Base-by-base conservation (phyloP, 53 echinoderm and acorn worm genomes). In the Luidia sarsii region DNA sequence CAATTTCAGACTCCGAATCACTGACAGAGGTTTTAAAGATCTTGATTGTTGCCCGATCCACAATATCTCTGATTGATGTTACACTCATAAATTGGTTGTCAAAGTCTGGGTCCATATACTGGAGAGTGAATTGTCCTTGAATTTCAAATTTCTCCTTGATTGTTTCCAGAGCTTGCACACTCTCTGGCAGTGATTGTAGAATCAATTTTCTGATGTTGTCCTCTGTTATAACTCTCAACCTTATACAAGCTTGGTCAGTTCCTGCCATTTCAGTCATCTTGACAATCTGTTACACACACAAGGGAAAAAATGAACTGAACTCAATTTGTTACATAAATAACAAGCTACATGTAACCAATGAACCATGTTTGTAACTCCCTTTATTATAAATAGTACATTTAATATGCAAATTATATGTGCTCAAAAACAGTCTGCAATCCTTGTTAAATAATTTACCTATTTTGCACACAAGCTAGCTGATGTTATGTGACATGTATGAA, bases 61-160 rank as follows among this genome's bases (percentile, higher is more conserved):
- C 6, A 46, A 81, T 67, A 11, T 83, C 83, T 21, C 57, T 15
- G 20, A 32, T 46, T 23, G 46, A 46, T 22, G 54, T 37, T 32
- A 83, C 35, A 57, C 71, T 83, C 9, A 54, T 38, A 41, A 83
- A 83, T 35, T 53, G 33, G n/a, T 83, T n/a, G n/a, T n/a, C 39
- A 31, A 83, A 70, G 60, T 83, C 83, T 10, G 60, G 59, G 49
- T 83, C 83, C 38, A 71, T 48, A 46, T 57, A 70, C 14, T 70
- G 83, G 43, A 83, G 57, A 19, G 22, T 83, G 33, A 83, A 83
- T 1, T 71, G 57, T 30, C 52, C 57, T 6, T 14, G 1, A 4
- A 83, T 36, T 32, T 25, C 22, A 83, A 70, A 83, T 34, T 71
- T 23, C 19, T 23, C 34, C 21, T 36, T 54, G n/a, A 83, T 31